Conservation (phyloP, 1,140 invertebrate species). For the Pseudomyrmex dendroicus region DNA sequence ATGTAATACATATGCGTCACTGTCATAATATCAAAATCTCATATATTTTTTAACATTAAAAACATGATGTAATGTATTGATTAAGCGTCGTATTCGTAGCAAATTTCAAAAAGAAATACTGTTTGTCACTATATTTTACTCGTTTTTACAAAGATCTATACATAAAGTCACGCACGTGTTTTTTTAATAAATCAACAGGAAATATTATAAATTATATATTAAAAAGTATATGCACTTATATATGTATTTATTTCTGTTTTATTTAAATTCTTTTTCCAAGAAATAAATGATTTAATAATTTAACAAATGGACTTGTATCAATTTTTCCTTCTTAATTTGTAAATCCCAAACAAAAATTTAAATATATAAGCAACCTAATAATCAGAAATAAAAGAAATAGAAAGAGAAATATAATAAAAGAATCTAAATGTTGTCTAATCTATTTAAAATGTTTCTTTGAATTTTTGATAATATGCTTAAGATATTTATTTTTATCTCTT, state of each 20-base stretch:
- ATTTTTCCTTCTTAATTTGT: neutral
- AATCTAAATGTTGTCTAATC: no score
- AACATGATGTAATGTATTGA: neutral
- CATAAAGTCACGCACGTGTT: neutral
- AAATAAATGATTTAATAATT: slow-evolving; percentile 41
- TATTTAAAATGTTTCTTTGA: neutral
- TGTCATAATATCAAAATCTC: slow-evolving; percentile 31
- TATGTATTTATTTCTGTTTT: slow-evolving; percentile 48
- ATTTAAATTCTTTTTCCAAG: slow-evolving; percentile 41
- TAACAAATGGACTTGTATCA: neutral
- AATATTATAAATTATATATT: neutral
- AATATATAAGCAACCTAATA: no score
- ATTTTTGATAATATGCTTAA: neutral
- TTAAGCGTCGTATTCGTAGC: neutral
- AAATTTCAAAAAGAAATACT: neutral
- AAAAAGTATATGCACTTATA: slow-evolving; percentile 27
- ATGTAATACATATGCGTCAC: neutral
- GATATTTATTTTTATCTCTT: neutral
- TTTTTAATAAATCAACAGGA: slow-evolving; percentile 12
- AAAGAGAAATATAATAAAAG: no score
- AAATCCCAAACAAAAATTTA: neutral
- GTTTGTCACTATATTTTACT: neutral
- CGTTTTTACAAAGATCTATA: slow-evolving; percentile 3
- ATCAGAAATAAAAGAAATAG: no score
- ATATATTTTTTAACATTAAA: slow-evolving; percentile 57